Evolutionary conservation across 1,140 invertebrate genomes (phyloP), one percentile per base, ranked within the genome.

Genomic region (Caenorhabditis latens): DNA sequence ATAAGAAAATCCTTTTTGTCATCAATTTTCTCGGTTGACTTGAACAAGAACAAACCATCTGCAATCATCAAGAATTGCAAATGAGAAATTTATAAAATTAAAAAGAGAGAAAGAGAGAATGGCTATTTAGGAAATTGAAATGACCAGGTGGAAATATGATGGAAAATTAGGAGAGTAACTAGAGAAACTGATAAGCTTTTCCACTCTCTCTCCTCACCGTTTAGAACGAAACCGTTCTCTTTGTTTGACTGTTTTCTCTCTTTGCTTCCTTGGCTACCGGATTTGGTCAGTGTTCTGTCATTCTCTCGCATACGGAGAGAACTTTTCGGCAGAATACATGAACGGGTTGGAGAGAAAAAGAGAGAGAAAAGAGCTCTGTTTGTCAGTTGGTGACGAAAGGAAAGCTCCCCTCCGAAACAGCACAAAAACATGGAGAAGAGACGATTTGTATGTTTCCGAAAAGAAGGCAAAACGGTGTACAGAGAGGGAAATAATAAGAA

Each of bases 301-400:
- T 16, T n/a, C n/a, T n/a, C 57, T 61, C 57, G 57, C 19, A 42
- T 19, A 75, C 14, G 14, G 71, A 67, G 48, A 24, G 48, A 46
- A n/a, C 40, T 21, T 48, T 55, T 82, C 75, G 46, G 46, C 53
- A 55, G 53, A 82, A 82, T 40, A 67, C 65, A 67, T 40, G 65
- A 67, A 67, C 24, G 65, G 42, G 8, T 43, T 67, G 24, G 65
- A n/a, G 19, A 21, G 24, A 46, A 71, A 63, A 24, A 19, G 16
- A 43, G 9, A 71, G 42, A 67, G 65, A 67, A 16, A 53, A 16
- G 13, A 14, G 11, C 50, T 53, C 13, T 43, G 13, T 19, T 71
- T n/a, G 21, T 53, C 50, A 53, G 50, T 32, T 32, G 32, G 32
- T 53, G 50, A 53, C 50, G 50, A 53, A 53, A 53, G 50, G 5